Evolutionary conservation across 2,888 invertebrate species (phyloP).

Genomic region (Xanthia togata): DNA sequence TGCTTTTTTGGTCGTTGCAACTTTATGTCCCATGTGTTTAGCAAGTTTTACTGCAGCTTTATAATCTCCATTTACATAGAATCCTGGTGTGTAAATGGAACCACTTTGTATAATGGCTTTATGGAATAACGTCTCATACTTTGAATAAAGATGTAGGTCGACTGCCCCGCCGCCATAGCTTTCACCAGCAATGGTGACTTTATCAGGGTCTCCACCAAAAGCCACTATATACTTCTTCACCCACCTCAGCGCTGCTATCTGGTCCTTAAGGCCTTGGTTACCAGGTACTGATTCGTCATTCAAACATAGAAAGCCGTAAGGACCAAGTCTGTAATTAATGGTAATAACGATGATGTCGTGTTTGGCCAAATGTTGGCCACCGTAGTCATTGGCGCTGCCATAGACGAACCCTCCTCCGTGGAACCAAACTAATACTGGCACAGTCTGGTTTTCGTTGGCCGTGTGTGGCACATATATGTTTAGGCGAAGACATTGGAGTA

Average conservation of each 20-base stretch:
- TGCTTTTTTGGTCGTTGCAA: constrained; percentile 67
- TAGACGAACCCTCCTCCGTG: constrained; percentile 79
- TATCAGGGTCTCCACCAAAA: constrained; percentile 77
- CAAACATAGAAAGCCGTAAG: constrained; percentile 83
- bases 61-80: constrained; percentile 69
- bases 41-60: constrained; percentile 73
- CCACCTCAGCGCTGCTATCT: constrained; percentile 78
- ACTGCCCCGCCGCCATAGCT: constrained; percentile 80
- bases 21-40: constrained; percentile 69
- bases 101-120: constrained; percentile 80
- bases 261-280: constrained; percentile 82
- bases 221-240: constrained; percentile 76
- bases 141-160: constrained; percentile 77
- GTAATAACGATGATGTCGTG: constrained; percentile 76
- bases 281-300: constrained; percentile 75
- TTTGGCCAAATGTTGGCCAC: constrained; percentile 74
- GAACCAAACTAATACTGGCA: constrained; percentile 82
- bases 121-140: constrained; percentile 73
- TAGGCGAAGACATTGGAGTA: constrained; percentile 72
- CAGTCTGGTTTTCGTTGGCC: constrained; percentile 52
- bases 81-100: constrained; percentile 67
- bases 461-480: constrained; percentile 74
- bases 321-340: constrained; percentile 80
- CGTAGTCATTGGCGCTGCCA: constrained; percentile 76
- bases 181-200: constrained; percentile 80